A percentile compares a stretch with the other conserved stretches of the same genome.
phyloP scores from a whole-genome alignment of 2,113 vertebrate species.

The Gasterosteus aculeatus region DNA sequence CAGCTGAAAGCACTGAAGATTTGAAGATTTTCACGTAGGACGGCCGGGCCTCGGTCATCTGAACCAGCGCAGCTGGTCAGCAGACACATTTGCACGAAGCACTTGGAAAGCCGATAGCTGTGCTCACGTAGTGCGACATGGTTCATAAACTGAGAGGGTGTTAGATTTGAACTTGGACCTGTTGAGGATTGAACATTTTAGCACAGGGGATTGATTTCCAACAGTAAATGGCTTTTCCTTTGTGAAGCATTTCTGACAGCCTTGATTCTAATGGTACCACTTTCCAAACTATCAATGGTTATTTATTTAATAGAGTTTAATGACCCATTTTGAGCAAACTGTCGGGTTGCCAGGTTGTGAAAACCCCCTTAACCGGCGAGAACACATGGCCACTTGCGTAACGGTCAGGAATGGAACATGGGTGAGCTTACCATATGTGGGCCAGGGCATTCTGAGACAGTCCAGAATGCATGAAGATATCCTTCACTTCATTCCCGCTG shows the following conservation, averaged over 20 bases:
- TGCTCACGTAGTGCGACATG: not conserved
- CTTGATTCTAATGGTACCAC: not conserved
- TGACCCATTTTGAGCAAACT: not conserved
- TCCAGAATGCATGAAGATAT: constrained; percentile 98
- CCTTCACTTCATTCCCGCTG: constrained; percentile 95
- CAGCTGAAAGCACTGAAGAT: not conserved
- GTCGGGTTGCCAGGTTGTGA: not conserved
- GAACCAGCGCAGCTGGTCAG: not conserved
- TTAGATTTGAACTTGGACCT: not conserved
- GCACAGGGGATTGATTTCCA: not conserved
- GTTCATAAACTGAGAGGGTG: not conserved
- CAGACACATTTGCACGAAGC: not conserved
- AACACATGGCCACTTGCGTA: not conserved
- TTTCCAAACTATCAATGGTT: not conserved
- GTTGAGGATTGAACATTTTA: not conserved
- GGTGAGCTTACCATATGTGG: constrained; percentile 90
- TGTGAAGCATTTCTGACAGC: not conserved
- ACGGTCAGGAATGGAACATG: not conserved
- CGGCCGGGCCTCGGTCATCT: not conserved
- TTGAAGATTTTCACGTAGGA: no score
- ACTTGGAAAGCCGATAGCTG: not conserved
- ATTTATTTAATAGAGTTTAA: not conserved
- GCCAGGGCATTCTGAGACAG: constrained; percentile 92
- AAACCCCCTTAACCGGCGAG: not conserved
- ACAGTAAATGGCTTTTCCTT: not conserved